phyloP scores from a whole-genome alignment of 2,888 invertebrate species.

The Microplitis deprimator region DNA sequence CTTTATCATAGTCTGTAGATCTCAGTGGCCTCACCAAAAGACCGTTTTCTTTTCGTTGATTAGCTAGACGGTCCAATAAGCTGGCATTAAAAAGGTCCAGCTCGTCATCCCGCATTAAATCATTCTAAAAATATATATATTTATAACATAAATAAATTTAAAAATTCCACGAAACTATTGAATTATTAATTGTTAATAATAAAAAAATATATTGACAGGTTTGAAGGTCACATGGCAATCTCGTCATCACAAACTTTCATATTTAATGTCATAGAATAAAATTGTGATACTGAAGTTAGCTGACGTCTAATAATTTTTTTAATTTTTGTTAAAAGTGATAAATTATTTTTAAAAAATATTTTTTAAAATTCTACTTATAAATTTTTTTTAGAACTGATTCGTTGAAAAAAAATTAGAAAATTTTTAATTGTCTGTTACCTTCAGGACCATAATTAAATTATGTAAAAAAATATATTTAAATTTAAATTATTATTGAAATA shows the following conservation, averaged over 20 bases:
- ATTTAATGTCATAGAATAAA: neutral
- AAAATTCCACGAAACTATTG: too few relatives aligned
- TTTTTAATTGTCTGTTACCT: neutral
- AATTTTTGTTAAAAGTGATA: too few relatives aligned
- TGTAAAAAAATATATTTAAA: neutral
- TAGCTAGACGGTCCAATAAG: conserved; percentile 61
- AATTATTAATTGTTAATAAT: neutral
- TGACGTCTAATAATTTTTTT: too few relatives aligned
- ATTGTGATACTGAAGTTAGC: too few relatives aligned
- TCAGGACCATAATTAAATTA: neutral
- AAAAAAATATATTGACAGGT: neutral
- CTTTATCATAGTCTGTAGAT: conserved; percentile 85
- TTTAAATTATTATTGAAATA: neutral
- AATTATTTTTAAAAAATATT: too few relatives aligned
- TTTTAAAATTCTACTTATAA: too few relatives aligned
- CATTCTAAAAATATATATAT: neutral
- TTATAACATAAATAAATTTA: too few relatives aligned
- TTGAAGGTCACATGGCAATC: neutral
- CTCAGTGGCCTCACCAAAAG: conserved; percentile 85
- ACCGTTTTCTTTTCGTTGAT: conserved; percentile 68
- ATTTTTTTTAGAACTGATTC: too few relatives aligned
- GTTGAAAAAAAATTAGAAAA: too few relatives aligned
- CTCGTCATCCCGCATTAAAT: conserved; percentile 49
- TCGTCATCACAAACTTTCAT: neutral
- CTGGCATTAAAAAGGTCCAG: conserved; percentile 60